Evolutionary conservation across 2,888 invertebrate genomes (phyloP).

Genomic region (Caenorhabditis sp.): DNA sequence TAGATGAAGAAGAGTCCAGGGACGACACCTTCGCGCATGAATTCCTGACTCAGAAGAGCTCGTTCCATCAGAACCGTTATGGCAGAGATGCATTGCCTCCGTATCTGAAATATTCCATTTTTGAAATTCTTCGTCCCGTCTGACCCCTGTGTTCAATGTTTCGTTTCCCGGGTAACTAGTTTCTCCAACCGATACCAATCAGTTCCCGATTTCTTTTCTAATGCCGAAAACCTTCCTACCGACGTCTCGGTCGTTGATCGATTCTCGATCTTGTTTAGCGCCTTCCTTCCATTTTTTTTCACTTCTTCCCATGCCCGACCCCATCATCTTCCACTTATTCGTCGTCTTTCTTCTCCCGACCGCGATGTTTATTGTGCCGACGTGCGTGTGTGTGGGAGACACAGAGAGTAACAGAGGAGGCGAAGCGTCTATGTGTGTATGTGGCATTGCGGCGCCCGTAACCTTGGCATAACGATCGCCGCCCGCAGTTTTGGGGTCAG

Average conservation of each 20-base stretch:
- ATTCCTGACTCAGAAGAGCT: constrained; percentile 82
- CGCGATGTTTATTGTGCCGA: constrained; percentile 49
- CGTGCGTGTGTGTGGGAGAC: constrained; percentile 12
- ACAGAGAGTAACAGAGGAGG: not conserved
- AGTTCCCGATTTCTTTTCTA: not conserved
- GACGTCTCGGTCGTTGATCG: not conserved
- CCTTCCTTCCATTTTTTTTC: constrained; percentile 5
- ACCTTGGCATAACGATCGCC: constrained; percentile 56
- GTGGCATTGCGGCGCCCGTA: constrained; percentile 45
- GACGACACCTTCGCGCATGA: constrained; percentile 36
- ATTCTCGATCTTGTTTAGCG: constrained; percentile 1
- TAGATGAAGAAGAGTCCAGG: constrained; percentile 49
- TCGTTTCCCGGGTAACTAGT: no score
- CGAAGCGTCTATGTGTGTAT: constrained; percentile 4
- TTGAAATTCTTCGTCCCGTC: no score
- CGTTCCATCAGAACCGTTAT: constrained; percentile 84
- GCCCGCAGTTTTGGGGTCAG: constrained; percentile 44
- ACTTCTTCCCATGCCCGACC: constrained; percentile 16
- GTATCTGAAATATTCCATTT: constrained; percentile 83
- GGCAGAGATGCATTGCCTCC: constrained; percentile 84
- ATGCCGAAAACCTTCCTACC: not conserved
- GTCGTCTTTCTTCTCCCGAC: constrained; percentile 4
- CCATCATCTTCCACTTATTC: constrained; percentile 24
- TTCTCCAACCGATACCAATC: not conserved
- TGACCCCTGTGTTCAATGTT: no score